Evolutionary conservation across 2,797 vertebrate genomes (phyloP), one percentile per base, ranked within the genome.

Genomic region (Benthosema pterotum): DNA sequence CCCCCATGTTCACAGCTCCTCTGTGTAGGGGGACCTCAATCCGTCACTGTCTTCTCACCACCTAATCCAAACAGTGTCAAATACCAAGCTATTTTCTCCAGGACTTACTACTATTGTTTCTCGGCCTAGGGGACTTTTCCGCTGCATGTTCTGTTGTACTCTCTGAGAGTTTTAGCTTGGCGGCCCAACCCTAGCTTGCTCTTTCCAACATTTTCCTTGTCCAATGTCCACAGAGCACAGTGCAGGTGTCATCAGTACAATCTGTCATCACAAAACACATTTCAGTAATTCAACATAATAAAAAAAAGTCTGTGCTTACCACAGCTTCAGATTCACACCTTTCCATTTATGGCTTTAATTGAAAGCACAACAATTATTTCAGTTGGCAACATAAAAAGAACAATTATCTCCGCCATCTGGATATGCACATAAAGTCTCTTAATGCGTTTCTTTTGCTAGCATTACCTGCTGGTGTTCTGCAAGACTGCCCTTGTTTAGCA

Each of bases 11-110:
- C 16, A 1, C 28, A 14, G 42, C 2, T 1, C 32, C 32, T 38
- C 32, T 32, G 46, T 60, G 9, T 12, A 63, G 11, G 6, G 50
- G 55, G 32, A 32, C 28, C 51, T 64, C 51, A 66, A 74, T 73
- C 60, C 42, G 52, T 68, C 59, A 14, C 18, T 1, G 54, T 38
- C 22, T 60, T 67, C 48, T 57, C 52, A 46, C 61, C 12, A 8
- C 50, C 46, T 50, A 67, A 76, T 75, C 42, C 52, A 79, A 82
- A 79, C 67, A 79, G 53, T 60, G 60, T 53, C 19, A 14, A 57
- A 60, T 16, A 11, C 22, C 17, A 65, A 74, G 52, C 19, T 42
- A 43, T 63, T 60, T 70, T 17, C 43, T 64, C 14, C 22, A 22
- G 18, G 58, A 50, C 12, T 53, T 54, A 28, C 13, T 4, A 15